Conservation (phyloP, 2,113 vertebrate species). For the Xenopus laevis region DNA sequence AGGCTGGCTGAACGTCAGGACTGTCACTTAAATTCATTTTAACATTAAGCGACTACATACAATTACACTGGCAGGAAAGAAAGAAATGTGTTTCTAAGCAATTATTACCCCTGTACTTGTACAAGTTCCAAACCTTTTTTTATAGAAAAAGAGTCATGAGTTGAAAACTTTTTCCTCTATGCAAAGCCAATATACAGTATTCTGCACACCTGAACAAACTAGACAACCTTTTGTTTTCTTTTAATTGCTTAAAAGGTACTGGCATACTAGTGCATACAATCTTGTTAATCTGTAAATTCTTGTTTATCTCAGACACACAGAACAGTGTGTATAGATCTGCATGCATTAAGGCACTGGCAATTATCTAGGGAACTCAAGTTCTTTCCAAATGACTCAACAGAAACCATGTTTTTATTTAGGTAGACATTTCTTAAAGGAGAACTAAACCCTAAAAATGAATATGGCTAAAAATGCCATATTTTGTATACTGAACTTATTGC, state of each 20-base stretch:
- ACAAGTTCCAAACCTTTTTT: conserved; percentile 9
- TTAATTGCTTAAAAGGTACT: conserved; percentile 29
- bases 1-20: no score
- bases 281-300: conserved; percentile 25
- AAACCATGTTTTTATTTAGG: conserved; percentile 26
- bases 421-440: no score
- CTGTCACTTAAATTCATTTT: no score
- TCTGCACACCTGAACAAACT: not conserved
- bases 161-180: not conserved
- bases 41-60: no score
- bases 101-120: conserved; percentile 7
- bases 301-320: conserved; percentile 30
- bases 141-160: not conserved
- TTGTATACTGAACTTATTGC: no score
- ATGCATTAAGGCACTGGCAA: conserved; percentile 28
- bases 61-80: no score
- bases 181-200: not conserved
- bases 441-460: no score
- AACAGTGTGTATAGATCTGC: conserved; percentile 34
- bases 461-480: no score
- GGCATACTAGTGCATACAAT: conserved; percentile 15
- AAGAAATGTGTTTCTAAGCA: not conserved
- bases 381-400: conserved; percentile 28
- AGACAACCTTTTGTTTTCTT: conserved; percentile 11
- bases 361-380: conserved; percentile 24